A percentile compares a stretch with the other conserved stretches of the same genome.
Conservation (phyloP, 2,888 invertebrate species). For the Noctua janthina region DNA sequence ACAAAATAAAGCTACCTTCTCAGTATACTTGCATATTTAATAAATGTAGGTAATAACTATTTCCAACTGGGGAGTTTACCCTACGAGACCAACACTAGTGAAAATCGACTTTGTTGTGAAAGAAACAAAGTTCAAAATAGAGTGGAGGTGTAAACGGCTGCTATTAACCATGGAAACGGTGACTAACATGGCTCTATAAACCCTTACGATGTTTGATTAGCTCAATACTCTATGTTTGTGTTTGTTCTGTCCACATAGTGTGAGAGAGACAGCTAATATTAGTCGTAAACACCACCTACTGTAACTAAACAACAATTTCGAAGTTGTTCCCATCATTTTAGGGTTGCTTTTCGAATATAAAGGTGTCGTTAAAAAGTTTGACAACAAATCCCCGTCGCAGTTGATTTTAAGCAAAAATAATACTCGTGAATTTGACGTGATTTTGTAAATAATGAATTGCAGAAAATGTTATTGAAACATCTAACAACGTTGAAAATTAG, state of each 20-base stretch:
- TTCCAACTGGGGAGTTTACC: conserved; percentile 30
- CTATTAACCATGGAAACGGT: conserved; percentile 65
- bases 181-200: conserved; percentile 71
- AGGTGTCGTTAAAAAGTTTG: conserved; percentile 26
- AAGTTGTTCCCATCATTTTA: conserved; percentile 30
- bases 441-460: not conserved
- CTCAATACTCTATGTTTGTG: conserved; percentile 76
- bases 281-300: conserved; percentile 65
- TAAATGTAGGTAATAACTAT: conserved; percentile 44
- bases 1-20: conserved; percentile 31
- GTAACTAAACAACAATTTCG: conserved; percentile 48
- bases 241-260: conserved; percentile 72
- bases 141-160: conserved; percentile 26
- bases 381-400: conserved; percentile 4
- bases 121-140: conserved; percentile 46
- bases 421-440: not conserved
- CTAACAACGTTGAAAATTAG: not conserved
- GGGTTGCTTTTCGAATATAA: conserved; percentile 38
- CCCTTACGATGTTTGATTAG: conserved; percentile 78
- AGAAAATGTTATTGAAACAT: not conserved
- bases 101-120: conserved; percentile 7
- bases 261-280: conserved; percentile 72
- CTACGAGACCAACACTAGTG: conserved; percentile 1
- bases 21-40: conserved; percentile 44
- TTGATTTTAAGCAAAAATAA: conserved; percentile 2